phyloP scores from a whole-genome alignment of 2,888 invertebrate species.

The Diaphora mendica region DNA sequence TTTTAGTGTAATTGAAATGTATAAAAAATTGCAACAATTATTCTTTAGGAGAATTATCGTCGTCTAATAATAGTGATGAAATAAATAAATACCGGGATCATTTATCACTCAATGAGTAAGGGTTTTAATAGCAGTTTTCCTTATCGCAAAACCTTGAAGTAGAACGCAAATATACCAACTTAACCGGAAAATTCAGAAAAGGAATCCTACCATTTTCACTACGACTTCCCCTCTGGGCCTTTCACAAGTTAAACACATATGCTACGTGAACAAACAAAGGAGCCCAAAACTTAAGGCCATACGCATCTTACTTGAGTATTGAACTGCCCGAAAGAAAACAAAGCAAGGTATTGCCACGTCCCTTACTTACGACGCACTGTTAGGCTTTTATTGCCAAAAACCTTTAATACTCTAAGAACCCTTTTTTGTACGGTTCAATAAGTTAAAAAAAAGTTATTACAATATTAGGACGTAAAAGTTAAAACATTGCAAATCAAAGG shows the following conservation, averaged over 20 bases:
- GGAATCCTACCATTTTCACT: background rate
- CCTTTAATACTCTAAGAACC: background rate
- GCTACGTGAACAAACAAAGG: constrained; percentile 1
- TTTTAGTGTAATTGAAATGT: background rate
- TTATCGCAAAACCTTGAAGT: background rate
- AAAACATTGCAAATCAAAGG: background rate
- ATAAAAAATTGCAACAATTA: too few relatives aligned
- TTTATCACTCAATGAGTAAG: background rate
- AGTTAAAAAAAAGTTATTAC: background rate
- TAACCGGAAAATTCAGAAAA: background rate
- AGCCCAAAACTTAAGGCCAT: background rate
- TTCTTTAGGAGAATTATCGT: too few relatives aligned
- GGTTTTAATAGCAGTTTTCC: background rate
- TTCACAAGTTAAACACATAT: background rate
- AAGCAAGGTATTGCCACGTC: background rate
- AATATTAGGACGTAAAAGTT: background rate
- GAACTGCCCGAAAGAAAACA: background rate
- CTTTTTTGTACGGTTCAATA: background rate
- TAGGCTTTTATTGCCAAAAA: background rate
- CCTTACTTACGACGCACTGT: background rate
- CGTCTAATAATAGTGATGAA: too few relatives aligned
- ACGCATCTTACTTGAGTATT: background rate
- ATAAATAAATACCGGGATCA: too few relatives aligned
- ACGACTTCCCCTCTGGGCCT: background rate
- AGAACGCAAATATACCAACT: background rate